Evolutionary conservation across 1,140 invertebrate species (phyloP), one percentile per base, ranked within the genome.

Genomic region (Formica selysi): DNA sequence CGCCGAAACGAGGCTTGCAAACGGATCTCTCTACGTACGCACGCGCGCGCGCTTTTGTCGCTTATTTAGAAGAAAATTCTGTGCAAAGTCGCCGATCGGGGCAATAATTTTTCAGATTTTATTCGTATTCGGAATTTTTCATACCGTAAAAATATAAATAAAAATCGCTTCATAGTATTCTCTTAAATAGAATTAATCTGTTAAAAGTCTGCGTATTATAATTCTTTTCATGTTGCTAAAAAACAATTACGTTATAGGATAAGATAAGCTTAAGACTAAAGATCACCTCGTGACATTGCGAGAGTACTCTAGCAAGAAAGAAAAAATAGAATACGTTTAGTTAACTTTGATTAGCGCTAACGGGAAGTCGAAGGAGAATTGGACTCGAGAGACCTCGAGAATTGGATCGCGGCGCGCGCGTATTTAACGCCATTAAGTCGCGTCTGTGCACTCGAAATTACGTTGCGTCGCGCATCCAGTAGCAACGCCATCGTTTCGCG

Each of bases 391-490:
- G 76, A 61, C n/a, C n/a, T 65, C 59, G 70, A 73, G 54, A 73
- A 74, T 41, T 61, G 54, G 68, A 74, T 83, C 79, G 38, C 54
- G n/a, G 29, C 38, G 54, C 68, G 68, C 54, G 79, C 79, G 38
- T 59, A 83, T 74, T 83, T 83, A 83, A 83, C 38, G 32, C 68
- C 57, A 74, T 83, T 83, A 83, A 83, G 13, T 83, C 68, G 71
- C 79, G 79, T 83, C 68, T 83, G 79, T 83, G 57, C 79, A 19
- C 38, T 73, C 68, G 68, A 73, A 83, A 83, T 83, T 83, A 83
- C 54, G 79, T 57, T 54, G 38, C 79, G 41, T 61, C 79, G 51
- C 57, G 65, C 65, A 81, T 81, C 57, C 68, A 62, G 79, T 83
- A 61, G 79, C 78, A 57, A 70, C 44, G 76, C 76, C 76, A 65